phyloP scores from a whole-genome alignment of 2,888 invertebrate species.

The Girardia tigrina region DNA sequence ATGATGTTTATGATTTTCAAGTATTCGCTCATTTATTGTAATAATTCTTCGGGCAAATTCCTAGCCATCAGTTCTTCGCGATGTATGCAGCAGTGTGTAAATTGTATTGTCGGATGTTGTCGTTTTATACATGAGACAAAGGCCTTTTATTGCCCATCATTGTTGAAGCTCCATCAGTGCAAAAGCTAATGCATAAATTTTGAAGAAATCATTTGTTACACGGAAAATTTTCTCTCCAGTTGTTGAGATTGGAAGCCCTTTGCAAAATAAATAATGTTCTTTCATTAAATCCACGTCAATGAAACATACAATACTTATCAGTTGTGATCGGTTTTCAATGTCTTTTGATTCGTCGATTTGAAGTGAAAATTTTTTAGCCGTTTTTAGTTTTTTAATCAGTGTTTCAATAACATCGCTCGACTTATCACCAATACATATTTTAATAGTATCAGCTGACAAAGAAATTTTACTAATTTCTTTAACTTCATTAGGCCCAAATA shows the following conservation, averaged over 20 bases:
- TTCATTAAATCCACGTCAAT: neutral
- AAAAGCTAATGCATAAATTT: neutral
- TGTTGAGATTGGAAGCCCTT: neutral
- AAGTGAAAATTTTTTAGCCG: neutral
- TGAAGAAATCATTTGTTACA: constrained; percentile 8
- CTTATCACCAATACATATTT: neutral
- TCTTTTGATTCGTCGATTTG: neutral
- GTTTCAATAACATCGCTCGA: neutral
- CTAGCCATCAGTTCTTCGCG: too few species aligned
- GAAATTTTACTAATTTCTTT: constrained; percentile 14
- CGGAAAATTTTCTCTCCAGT: neutral
- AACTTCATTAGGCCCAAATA: neutral
- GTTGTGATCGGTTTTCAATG: neutral
- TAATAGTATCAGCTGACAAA: constrained; percentile 2
- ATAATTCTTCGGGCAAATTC: too few species aligned
- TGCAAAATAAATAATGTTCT: constrained; percentile 20
- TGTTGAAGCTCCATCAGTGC: neutral
- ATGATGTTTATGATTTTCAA: neutral
- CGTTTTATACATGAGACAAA: neutral
- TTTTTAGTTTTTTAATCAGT: neutral
- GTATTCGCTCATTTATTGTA: neutral
- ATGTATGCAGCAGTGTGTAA: neutral
- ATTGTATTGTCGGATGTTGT: too few species aligned
- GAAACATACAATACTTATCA: neutral
- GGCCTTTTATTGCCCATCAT: neutral